phyloP scores from a whole-genome alignment of 2,797 vertebrate species.

The Avahi laniger region DNA sequence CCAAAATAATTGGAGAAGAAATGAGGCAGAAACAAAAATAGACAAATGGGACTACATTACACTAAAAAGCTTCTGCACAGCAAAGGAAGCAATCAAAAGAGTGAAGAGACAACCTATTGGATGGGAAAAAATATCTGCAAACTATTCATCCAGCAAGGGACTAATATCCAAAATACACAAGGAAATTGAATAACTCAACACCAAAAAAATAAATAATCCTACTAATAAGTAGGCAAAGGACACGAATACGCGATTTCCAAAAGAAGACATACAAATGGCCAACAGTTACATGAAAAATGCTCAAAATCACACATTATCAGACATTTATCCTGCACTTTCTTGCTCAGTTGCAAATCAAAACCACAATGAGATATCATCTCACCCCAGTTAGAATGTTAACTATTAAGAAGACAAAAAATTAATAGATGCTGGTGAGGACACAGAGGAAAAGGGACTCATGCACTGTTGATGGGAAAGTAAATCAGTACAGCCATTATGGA shows the following conservation, averaged over 20 bases:
- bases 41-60: neutral
- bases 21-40: slow-evolving; percentile 60
- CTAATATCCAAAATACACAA: neutral
- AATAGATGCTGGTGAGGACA: neutral
- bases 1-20: slow-evolving; percentile 69
- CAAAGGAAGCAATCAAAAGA: neutral
- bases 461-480: neutral
- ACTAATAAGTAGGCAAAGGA: neutral
- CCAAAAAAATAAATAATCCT: neutral
- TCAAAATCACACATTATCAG: neutral
- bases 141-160: neutral
- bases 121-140: neutral
- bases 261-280: neutral
- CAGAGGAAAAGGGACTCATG: neutral
- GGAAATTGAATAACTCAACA: neutral
- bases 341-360: neutral
- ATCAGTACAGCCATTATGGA: neutral
- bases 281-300: neutral
- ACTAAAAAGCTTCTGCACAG: neutral
- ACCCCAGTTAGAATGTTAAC: neutral
- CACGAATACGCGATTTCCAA: neutral
- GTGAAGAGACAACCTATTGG: neutral
- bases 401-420: neutral
- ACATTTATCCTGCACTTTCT: neutral
- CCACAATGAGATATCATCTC: neutral